These are phyloP conservation scores for Lacanobia wlatinum DNA, from an alignment of 2,888 invertebrate genomes.

Conservation along the genomic window DNA sequence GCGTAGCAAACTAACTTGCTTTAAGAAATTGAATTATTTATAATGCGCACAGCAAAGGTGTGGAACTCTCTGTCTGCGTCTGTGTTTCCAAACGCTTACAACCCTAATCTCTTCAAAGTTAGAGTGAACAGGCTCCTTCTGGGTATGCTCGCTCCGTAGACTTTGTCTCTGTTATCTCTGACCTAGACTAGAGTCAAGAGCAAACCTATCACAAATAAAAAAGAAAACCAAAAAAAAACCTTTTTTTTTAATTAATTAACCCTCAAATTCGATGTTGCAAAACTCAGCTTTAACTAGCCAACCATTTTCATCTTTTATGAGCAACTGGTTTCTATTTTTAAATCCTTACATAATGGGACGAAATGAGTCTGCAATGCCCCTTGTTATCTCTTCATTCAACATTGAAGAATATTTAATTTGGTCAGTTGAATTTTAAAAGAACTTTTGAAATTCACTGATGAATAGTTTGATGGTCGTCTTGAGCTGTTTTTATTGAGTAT, in stretches of 20 bases:
- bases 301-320: background rate
- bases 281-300: background rate
- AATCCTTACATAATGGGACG: slow-evolving; percentile 20
- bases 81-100: no score
- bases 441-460: background rate
- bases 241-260: no score
- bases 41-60: no score
- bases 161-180: no score
- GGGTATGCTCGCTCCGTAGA: no score
- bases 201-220: no score
- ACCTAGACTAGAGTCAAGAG: no score
- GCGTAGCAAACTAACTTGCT: no score
- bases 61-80: no score
- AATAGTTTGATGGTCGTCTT: background rate
- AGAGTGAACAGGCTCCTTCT: no score
- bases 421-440: background rate
- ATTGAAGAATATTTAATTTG: background rate
- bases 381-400: background rate
- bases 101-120: no score
- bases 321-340: slow-evolving; percentile 32
- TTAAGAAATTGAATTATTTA: background rate
- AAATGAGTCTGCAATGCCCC: background rate
- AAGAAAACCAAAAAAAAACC: no score
- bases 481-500: slow-evolving; percentile 1
- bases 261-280: slow-evolving; percentile 7